These are phyloP conservation scores for Caenorhabditis sp. DNA, from an alignment of 2,888 invertebrate species.

Conservation along the genomic window DNA sequence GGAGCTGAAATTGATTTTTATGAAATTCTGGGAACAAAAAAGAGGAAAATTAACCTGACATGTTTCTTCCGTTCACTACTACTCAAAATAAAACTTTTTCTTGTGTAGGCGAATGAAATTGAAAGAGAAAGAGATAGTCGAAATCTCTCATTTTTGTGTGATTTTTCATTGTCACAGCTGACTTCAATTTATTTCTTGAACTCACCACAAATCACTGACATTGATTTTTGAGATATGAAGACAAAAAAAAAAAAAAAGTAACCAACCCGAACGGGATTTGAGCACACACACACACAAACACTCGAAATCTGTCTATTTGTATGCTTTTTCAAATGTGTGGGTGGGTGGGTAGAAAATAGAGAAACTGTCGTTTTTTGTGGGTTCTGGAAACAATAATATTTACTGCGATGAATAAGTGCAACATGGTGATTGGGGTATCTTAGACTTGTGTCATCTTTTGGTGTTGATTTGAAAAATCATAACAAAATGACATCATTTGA, in stretches of 20 bases:
- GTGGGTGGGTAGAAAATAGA: not conserved
- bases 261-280: not conserved
- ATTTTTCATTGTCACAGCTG: not conserved
- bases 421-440: too few species aligned
- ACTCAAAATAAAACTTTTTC: not conserved
- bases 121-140: not conserved
- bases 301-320: not conserved
- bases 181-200: not conserved
- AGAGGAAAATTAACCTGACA: not conserved
- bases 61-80: not conserved
- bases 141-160: not conserved
- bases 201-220: not conserved
- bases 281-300: not conserved
- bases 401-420: too few species aligned
- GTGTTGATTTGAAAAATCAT: too few species aligned
- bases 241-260: not conserved
- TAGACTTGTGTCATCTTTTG: too few species aligned
- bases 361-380: too few species aligned
- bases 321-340: not conserved
- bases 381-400: too few species aligned
- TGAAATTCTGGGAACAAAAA: not conserved
- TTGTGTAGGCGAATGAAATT: not conserved
- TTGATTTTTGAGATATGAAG: not conserved
- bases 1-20: not conserved
- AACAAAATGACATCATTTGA: too few species aligned